Evolutionary conservation across 2,113 vertebrate genomes (phyloP).

Genomic region (Limanda limanda): DNA sequence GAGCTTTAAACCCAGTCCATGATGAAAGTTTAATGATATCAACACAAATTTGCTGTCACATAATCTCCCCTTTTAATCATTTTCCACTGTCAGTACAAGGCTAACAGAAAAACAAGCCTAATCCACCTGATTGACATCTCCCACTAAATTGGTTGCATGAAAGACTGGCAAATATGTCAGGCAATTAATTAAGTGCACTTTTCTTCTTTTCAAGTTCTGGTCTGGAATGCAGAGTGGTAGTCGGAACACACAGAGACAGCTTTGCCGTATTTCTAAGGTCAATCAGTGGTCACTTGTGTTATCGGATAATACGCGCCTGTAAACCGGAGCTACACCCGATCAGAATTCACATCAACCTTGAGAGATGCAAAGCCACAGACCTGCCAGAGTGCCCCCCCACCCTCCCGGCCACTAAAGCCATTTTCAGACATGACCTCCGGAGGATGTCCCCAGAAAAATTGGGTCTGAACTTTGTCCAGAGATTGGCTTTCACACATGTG

Average conservation of each 20-base stretch:
- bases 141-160: conserved; percentile 57
- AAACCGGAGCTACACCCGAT: conserved; percentile 21
- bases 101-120: conserved; percentile 70
- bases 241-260: conserved; percentile 16
- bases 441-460: too few relatives aligned
- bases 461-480: too few relatives aligned
- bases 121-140: conserved; percentile 74
- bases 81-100: conserved; percentile 61
- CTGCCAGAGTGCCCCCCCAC: not conserved
- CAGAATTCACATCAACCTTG: conserved; percentile 14
- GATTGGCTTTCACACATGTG: too few relatives aligned
- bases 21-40: conserved; percentile 82
- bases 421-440: too few relatives aligned
- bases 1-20: conserved; percentile 70
- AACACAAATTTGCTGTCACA: conserved; percentile 74
- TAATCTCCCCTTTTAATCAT: conserved; percentile 76
- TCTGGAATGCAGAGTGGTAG: conserved; percentile 54
- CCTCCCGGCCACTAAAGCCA: too few relatives aligned
- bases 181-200: conserved; percentile 65
- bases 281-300: conserved; percentile 47
- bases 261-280: conserved; percentile 38
- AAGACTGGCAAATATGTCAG: conserved; percentile 60
- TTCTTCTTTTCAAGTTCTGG: conserved; percentile 58
- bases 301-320: conserved; percentile 25
- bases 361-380: conserved; percentile 5